Evolutionary conservation across 2,113 vertebrate species (phyloP).

Genomic region (Australoheros scitulus): DNA sequence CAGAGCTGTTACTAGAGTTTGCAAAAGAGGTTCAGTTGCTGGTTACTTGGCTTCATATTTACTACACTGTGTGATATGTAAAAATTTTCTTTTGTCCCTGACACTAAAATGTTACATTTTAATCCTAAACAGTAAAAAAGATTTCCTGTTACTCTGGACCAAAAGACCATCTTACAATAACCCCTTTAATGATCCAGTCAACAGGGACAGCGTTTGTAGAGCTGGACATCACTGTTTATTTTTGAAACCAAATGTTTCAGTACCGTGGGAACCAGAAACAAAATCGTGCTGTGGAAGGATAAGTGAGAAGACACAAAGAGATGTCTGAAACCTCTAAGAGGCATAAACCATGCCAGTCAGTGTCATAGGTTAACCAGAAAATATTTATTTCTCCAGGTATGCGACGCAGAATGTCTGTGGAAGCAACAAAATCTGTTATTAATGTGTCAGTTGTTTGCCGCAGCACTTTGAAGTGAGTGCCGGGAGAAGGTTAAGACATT

Average conservation of each 20-base stretch:
- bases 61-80: background rate
- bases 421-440: slow-evolving; percentile 40
- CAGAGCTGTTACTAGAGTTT: background rate
- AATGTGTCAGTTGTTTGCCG: slow-evolving; percentile 12
- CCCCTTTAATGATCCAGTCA: background rate
- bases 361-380: slow-evolving; percentile 9
- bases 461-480: background rate
- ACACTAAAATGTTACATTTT: background rate
- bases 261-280: background rate
- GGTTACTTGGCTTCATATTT: background rate
- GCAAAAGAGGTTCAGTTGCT: background rate
- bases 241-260: background rate
- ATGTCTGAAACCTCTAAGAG: slow-evolving; percentile 17
- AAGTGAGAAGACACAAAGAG: background rate
- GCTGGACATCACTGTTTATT: background rate
- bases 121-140: background rate
- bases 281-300: background rate
- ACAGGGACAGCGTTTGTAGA: background rate
- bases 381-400: slow-evolving; percentile 31
- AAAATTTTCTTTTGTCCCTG: background rate
- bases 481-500: background rate
- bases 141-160: background rate
- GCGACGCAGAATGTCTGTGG: slow-evolving; percentile 10
- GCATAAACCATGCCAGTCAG: slow-evolving; percentile 52
- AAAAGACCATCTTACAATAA: background rate